Evolutionary conservation across 1,140 invertebrate species (phyloP).

Genomic region (Ctenoplectra terminalis): DNA sequence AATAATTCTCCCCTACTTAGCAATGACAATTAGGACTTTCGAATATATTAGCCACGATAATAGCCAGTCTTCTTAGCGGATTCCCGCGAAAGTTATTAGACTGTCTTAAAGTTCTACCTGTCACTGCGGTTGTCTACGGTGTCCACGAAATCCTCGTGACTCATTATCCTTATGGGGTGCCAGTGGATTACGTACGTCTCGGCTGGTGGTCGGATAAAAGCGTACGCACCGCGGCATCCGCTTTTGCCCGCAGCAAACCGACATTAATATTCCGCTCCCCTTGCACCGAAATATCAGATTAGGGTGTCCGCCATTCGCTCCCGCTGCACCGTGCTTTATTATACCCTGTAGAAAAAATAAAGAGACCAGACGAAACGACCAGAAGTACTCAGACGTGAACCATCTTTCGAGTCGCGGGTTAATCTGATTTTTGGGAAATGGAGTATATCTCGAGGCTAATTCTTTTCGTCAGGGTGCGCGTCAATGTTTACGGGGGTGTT

Average conservation of each 20-base stretch:
- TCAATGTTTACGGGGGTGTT: too few relatives aligned
- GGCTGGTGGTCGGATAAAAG: conserved; percentile 60
- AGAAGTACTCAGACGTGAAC: neutral
- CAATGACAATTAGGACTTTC: neutral
- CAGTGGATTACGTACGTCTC: conserved; percentile 58
- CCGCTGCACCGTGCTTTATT: conserved; percentile 53
- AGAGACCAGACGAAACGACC: conserved; percentile 18
- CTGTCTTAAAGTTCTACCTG: conserved; percentile 50
- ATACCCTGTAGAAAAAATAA: conserved; percentile 45
- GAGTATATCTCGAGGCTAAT: neutral
- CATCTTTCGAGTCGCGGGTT: conserved; percentile 1
- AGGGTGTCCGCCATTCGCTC: conserved; percentile 27
- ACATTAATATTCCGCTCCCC: conserved; percentile 68
- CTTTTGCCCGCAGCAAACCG: conserved; percentile 54
- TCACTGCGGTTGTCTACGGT: conserved; percentile 33
- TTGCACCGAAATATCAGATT: conserved; percentile 66
- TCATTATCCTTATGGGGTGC: conserved; percentile 70
- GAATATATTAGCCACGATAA: too few relatives aligned
- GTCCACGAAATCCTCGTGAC: conserved; percentile 51
- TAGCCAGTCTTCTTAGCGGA: too few relatives aligned
- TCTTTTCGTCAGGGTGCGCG: too few relatives aligned
- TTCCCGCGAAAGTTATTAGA: neutral
- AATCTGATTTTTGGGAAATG: conserved; percentile 58
- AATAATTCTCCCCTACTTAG: neutral
- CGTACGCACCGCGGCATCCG: conserved; percentile 41